Evolutionary conservation across 2,797 vertebrate genomes (phyloP).

Genomic region (Enteromius viviparus): DNA sequence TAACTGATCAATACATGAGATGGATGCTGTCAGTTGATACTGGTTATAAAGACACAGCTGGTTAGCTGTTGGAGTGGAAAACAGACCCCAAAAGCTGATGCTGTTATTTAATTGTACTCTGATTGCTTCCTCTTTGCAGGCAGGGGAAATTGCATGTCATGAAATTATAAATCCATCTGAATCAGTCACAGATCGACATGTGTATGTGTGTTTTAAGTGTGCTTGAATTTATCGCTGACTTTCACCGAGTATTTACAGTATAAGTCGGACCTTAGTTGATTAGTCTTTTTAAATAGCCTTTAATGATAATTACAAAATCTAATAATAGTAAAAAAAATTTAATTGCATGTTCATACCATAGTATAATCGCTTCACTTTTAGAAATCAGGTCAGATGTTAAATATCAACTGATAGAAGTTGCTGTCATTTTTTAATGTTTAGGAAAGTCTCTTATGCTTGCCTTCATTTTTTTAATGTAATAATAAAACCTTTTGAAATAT

Average conservation of each 20-base stretch:
- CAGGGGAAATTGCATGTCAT: background rate
- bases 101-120: slow-evolving; percentile 25
- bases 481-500: background rate
- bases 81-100: slow-evolving; percentile 10
- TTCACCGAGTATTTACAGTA: background rate
- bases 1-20: slow-evolving; percentile 69
- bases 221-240: background rate
- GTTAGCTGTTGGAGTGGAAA: slow-evolving; percentile 9
- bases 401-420: background rate
- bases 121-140: slow-evolving; percentile 10
- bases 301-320: background rate
- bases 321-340: background rate
- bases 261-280: background rate
- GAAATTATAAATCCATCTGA: slow-evolving; percentile 18
- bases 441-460: background rate
- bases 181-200: background rate
- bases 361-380: too few relatives aligned
- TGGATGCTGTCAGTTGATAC: slow-evolving; percentile 53
- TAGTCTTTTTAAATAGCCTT: background rate
- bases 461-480: background rate
- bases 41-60: slow-evolving; percentile 4
- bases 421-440: background rate
- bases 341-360: background rate
- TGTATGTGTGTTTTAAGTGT: background rate
- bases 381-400: background rate